Conservation (phyloP, 2,888 invertebrate species). For the Diabrotica balteata region DNA sequence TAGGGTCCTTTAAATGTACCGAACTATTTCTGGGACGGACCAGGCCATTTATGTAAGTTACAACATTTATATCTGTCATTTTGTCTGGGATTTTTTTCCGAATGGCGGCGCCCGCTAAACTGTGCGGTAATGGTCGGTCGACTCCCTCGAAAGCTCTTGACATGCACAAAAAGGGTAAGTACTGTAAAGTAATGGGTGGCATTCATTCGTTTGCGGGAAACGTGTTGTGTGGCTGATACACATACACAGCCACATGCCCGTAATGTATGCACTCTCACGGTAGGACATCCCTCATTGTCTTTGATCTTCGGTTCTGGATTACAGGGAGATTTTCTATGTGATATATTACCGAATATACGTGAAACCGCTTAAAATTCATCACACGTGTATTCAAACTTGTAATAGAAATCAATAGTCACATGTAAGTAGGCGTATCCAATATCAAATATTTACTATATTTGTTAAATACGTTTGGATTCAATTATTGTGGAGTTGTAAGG, state of each 20-base stretch:
- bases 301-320: conserved; percentile 17
- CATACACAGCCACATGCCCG: conserved; percentile 21
- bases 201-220: conserved; percentile 31
- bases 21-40: not conserved
- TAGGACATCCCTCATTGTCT: conserved; percentile 42
- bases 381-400: too few relatives aligned
- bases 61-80: conserved; percentile 21
- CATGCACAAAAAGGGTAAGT: conserved; percentile 23
- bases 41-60: conserved; percentile 1
- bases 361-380: too few relatives aligned
- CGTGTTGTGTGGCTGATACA: conserved; percentile 30
- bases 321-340: conserved; percentile 2
- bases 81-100: conserved; percentile 11
- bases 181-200: conserved; percentile 32
- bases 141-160: conserved; percentile 14
- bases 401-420: too few relatives aligned
- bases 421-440: too few relatives aligned
- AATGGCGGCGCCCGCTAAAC: conserved; percentile 12
- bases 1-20: not conserved
- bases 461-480: too few relatives aligned
- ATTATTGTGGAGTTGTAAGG: too few relatives aligned
- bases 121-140: conserved; percentile 10
- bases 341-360: not conserved
- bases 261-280: conserved; percentile 40
- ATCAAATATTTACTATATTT: too few relatives aligned